Percentiles rank a stretch among this genome's conserved stretches.
phyloP scores from a whole-genome alignment of 2,113 vertebrate genomes.

The Oryzias celebensis region DNA sequence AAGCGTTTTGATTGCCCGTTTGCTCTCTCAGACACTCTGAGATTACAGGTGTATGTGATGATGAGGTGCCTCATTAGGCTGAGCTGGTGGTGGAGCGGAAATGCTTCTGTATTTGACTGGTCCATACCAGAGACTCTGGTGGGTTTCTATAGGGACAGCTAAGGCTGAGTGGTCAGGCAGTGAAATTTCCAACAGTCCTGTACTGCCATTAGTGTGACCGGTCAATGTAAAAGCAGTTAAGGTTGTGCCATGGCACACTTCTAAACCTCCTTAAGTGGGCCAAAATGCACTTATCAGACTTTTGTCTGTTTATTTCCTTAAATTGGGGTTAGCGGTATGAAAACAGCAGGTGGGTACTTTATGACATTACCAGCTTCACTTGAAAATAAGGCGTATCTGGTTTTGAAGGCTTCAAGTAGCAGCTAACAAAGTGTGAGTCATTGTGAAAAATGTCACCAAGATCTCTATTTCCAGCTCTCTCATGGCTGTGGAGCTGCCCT shows the following conservation, averaged over 20 bases:
- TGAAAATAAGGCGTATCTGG: not conserved
- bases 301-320: slow-evolving; percentile 15
- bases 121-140: slow-evolving; percentile 24
- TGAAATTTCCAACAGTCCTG: slow-evolving; percentile 28
- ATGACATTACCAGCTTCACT: slow-evolving; percentile 4
- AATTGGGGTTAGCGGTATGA: slow-evolving; percentile 24
- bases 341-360: not conserved
- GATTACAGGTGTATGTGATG: slow-evolving; percentile 35
- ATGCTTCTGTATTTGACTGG: slow-evolving; percentile 43
- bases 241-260: slow-evolving; percentile 14
- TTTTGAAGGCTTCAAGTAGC: slow-evolving; percentile 18
- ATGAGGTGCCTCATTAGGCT: slow-evolving; percentile 52
- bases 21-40: slow-evolving; percentile 18
- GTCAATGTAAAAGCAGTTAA: slow-evolving; percentile 40
- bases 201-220: slow-evolving; percentile 19
- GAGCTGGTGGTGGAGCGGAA: slow-evolving; percentile 40
- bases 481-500: slow-evolving; percentile 18
- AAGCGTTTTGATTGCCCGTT: slow-evolving; percentile 8
- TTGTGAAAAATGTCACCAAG: slow-evolving; percentile 25
- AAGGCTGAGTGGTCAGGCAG: slow-evolving; percentile 21
- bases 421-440: slow-evolving; percentile 16
- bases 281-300: slow-evolving; percentile 31
- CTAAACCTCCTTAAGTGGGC: not conserved
- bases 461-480: slow-evolving; percentile 20
- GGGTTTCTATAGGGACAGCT: slow-evolving; percentile 36